Evolutionary conservation across 2,797 vertebrate genomes (phyloP), one percentile per base, ranked within the genome.

Genomic region (Ceryle rudis): DNA sequence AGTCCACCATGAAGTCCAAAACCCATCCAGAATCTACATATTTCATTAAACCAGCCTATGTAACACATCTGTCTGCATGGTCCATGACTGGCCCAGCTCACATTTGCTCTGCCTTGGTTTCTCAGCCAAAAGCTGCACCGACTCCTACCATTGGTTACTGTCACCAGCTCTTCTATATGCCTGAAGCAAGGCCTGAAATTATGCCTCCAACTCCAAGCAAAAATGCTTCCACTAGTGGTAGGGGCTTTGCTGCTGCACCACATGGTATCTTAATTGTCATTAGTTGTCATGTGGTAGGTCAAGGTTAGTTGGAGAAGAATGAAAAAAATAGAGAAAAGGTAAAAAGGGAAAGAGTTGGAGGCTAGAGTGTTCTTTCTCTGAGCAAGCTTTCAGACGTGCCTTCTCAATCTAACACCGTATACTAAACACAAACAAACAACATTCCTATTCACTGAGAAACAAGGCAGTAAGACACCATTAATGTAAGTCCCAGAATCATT

Each of bases 11-110:
- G 18, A 90, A 25, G 14, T 23, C 26, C 49, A 61, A 55, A 72
- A 15, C 5, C 72, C 42, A 37, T 29, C 21, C 42, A 79, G 33
- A 33, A 41, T 18, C n/a, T 14, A 39, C 0, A 0, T 7, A 46
- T 12, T 41, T 49, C 6, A 5, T 42, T 33, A 72, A 79, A 14
- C 4, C 54, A 80, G 14, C 2, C 29, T 28, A 9, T 0, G 1
- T 9, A 73, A 58, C 21, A 19, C 15, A 23, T 18, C 35, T 33
- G 11, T 42, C 31, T 4, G 1, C 9, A 14, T 3, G 0, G 23
- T 22, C 37, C 35, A 35, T 11, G 19, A 42, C 37, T 20, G 18
- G 15, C 25, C 42, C 49, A 33, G 26, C 5, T 33, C 51, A 26
- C 13, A 6, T 22, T 57, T 6, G 1, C 9, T 28, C 41, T 51